These are phyloP conservation scores for Harpagifer antarcticus DNA, from an alignment of 2,797 vertebrate species.

Conservation along the genomic window DNA sequence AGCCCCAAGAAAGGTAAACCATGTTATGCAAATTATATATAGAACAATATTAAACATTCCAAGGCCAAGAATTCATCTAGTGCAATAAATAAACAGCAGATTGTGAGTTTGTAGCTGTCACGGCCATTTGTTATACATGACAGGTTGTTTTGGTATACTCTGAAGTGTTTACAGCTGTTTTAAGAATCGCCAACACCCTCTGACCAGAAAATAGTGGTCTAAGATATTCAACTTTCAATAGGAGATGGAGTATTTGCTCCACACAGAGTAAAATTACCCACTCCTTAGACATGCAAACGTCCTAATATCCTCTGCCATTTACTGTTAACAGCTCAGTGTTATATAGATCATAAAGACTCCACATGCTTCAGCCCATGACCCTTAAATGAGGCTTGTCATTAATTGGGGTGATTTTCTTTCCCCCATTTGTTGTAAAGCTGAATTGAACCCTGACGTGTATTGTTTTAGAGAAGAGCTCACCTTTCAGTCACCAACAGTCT, in stretches of 20 bases:
- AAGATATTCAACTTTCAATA: slow-evolving; percentile 52
- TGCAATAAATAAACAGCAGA: slow-evolving; percentile 10
- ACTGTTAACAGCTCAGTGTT: slow-evolving; percentile 32
- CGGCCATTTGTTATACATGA: slow-evolving; percentile 21
- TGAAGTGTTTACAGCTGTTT: slow-evolving; percentile 48
- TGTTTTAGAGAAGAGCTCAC: slow-evolving; percentile 59
- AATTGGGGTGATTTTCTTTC: slow-evolving; percentile 47
- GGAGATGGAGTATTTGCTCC: slow-evolving; percentile 16
- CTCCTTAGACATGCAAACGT: slow-evolving; percentile 44
- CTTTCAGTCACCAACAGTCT: slow-evolving; percentile 56
- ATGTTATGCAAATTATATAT: slow-evolving; percentile 31
- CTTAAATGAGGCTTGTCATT: slow-evolving; percentile 48
- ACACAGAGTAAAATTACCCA: slow-evolving; percentile 6
- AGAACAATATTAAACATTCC: background rate
- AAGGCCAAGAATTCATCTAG: background rate
- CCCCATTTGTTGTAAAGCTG: slow-evolving; percentile 14
- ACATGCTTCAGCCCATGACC: slow-evolving; percentile 42
- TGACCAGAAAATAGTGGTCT: slow-evolving; percentile 31
- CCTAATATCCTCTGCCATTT: slow-evolving; percentile 48
- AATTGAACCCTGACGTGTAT: slow-evolving; percentile 58
- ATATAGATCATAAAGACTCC: slow-evolving; percentile 3
- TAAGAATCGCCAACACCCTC: slow-evolving; percentile 23
- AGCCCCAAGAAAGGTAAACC: slow-evolving; percentile 91
- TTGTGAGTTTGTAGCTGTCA: slow-evolving; percentile 5
- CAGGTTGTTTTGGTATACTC: slow-evolving; percentile 50